Evolutionary conservation across 2,888 invertebrate genomes (phyloP), one percentile per base, ranked within the genome.

Genomic region (Meiosimyza platycephala): DNA sequence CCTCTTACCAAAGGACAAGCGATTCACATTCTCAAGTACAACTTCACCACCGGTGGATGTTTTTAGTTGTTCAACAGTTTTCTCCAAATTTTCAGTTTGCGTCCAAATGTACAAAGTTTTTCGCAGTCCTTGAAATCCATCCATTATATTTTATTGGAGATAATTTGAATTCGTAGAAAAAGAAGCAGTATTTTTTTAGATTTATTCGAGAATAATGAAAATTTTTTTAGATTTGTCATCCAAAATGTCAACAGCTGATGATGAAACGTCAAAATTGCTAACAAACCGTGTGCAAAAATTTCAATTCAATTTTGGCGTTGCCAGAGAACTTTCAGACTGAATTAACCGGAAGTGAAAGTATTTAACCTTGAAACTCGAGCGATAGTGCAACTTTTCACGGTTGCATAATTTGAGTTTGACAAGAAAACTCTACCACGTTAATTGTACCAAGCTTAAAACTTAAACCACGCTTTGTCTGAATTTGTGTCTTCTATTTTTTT

Each of bases 31-130:
- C 87, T 91, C 91, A 47, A 91, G 81, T 77, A 89, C 88, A 62
- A 91, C 87, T 72, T 88, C 85, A 12, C 89, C 91, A 75, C 87
- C 85, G 59, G 88, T 88, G 15, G 87, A 80, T 71, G 82, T 82
- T 82, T 90, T 89, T 9, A 92, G 80, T 76, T 89, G 86, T 65
- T 88, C 88, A 7, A 90, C 88, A 48, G 90, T 88, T 79, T 88
- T 88, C 79, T 89, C 88, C 63, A 92, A 84, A 47, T 88, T 88
- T n/a, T 85, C 85, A 73, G 87, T 86, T 54, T 88, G 87, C 59
- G 88, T 89, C 91, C 91, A 92, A 74, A 92, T 87, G 70, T 91
- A 85, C 48, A 92, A 83, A 13, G 91, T 88, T 78, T 88, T 89
- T 78, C 90, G 87, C n/a, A 84, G 80, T 15, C 84, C 83, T 71